Conservation (phyloP, 1,140 invertebrate species). For the Eumaeus atala region DNA sequence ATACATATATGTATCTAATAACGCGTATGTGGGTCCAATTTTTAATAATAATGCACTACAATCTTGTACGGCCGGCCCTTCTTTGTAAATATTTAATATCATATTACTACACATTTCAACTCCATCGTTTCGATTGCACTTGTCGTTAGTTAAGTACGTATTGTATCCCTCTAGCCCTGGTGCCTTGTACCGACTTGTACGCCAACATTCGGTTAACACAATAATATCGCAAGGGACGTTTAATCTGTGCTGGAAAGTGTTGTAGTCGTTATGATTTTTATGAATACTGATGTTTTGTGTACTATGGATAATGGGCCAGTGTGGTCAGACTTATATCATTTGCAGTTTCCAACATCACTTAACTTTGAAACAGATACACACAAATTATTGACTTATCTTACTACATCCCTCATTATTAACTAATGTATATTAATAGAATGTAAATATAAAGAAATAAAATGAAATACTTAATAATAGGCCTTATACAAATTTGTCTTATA, state of each 20-base stretch:
- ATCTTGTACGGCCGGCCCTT: constrained; percentile 3
- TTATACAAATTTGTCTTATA: neutral
- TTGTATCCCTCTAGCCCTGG: constrained; percentile 1
- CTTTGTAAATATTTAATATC: neutral
- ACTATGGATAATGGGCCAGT: constrained; percentile 1
- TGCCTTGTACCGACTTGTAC: neutral
- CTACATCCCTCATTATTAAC: neutral
- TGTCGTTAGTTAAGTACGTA: neutral
- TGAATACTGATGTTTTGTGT: constrained; percentile 1
- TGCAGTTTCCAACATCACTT: neutral
- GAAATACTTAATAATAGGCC: too few species aligned
- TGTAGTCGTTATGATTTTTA: neutral
- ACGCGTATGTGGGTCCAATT: neutral
- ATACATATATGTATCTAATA: neutral
- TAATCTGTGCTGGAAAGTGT: neutral
- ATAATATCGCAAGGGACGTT: neutral
- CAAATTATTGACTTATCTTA: neutral
- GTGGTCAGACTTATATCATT: neutral
- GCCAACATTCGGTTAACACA: constrained; percentile 7
- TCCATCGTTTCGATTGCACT: constrained; percentile 6
- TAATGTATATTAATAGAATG: too few species aligned
- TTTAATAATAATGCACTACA: constrained; percentile 7
- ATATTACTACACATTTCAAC: constrained; percentile 1
- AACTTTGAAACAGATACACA: neutral
- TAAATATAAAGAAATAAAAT: too few species aligned